Base-by-base conservation (phyloP, 2,888 invertebrate species). In the Chrysolina haemoptera region DNA sequence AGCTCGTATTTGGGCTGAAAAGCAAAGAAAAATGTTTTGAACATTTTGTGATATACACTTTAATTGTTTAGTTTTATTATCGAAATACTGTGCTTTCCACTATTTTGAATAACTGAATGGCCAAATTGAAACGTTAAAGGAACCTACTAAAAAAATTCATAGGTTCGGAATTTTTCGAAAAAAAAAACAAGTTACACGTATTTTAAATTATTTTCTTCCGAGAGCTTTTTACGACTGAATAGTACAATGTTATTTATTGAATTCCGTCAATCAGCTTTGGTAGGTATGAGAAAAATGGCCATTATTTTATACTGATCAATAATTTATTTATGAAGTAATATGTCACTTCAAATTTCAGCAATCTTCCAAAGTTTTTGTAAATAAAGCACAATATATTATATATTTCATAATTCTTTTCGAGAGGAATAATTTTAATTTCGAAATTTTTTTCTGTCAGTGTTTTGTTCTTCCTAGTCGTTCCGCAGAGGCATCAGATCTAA, bases 21-120 rank as follows among this genome's bases (percentile, higher is more conserved):
- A 85, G 85, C 85, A 84, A 86, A 84, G 83, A 83, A 84, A 85
- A 84, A 87, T 86, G 87, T 88, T 87, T 86, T 85, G 86, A 87
- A 88, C 86, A 88, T 87, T 82, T 82, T 88, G 88, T 88, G 88
- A 88, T 88, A 88, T 84, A 82, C 84, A 85, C 86, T 86, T 84
- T 80, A 78, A 82, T 83, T 85, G 79, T 84, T 83, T 80, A 81
- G 79, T 82, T 81, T 82, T 82, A 81, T 82, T 83, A 80, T 81
- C 80, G 75, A 79, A 73, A 80, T 79, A 82, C 81, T 81, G 84
- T 85, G 85, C 85, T 85, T 85, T 84, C 84, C 84, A 83, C 81
- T 81, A 81, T 73, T 64, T 76, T 79, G 73, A 80, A 76, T 71
- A 75, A 78, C 68, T 68, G 75, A 73, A 85, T 80, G 86, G 86